Percentiles rank a stretch among this genome's conserved stretches.
phyloP scores from a whole-genome alignment of 1,140 invertebrate genomes.

The Sesamia nonagrioides region DNA sequence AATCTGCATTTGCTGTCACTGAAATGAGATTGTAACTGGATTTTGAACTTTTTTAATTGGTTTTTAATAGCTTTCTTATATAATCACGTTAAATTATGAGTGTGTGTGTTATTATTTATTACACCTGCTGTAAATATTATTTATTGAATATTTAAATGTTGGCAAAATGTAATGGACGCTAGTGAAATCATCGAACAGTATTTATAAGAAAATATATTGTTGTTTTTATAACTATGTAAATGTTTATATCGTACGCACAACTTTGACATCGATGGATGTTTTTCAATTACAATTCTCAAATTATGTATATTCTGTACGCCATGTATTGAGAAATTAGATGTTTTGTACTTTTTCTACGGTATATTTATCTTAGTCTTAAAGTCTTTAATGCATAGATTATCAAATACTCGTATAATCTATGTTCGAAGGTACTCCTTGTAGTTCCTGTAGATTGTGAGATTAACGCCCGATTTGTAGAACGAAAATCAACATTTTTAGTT shows the following conservation, averaged over 20 bases:
- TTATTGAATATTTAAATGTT: not conserved
- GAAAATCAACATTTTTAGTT: no score
- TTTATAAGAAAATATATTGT: not conserved
- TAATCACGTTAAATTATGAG: constrained; percentile 2
- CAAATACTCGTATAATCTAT: constrained; percentile 1
- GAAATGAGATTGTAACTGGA: no score
- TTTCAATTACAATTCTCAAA: not conserved
- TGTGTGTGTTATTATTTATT: not conserved
- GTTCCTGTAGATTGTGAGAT: not conserved
- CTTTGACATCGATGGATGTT: constrained; percentile 17
- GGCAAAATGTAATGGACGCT: not conserved
- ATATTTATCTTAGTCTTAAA: not conserved
- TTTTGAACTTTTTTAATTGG: no score
- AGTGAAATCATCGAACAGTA: constrained; percentile 31
- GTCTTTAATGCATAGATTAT: not conserved
- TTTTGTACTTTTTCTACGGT: constrained; percentile 52
- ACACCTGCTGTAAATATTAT: not conserved
- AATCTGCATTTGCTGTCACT: no score
- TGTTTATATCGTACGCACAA: not conserved
- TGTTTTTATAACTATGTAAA: not conserved
- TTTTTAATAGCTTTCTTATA: no score
- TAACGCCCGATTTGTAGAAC: not conserved
- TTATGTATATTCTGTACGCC: not conserved
- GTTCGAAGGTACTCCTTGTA: not conserved
- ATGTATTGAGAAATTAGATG: constrained; percentile 32